Evolutionary conservation across 2,797 vertebrate genomes (phyloP), one percentile per base, ranked within the genome.

Genomic region (Sebastes oblongus): DNA sequence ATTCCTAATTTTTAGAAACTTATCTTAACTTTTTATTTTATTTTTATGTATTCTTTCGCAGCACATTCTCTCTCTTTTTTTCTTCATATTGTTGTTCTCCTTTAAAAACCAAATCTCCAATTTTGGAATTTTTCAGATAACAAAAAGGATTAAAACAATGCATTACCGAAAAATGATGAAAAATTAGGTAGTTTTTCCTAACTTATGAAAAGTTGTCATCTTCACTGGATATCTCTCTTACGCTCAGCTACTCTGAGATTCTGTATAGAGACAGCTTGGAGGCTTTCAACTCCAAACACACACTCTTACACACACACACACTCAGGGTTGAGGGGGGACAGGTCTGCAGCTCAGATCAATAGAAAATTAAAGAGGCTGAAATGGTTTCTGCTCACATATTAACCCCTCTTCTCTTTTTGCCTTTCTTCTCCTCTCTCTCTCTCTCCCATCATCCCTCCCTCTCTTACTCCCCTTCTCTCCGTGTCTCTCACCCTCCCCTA

Each of bases 341-440:
- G 71, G 88, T 77, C 89, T 91, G 84, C 86, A 86, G 78, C 87
- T 85, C 85, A 66, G 88, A 96, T 96, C 95, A 94, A 96, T 95
- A 95, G 72, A 95, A 95, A 94, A 96, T 95, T 95, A 96, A 96
- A 94, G 92, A 83, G 88, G 77, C 89, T 78, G 92, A 91, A 94
- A 95, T 95, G 91, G 93, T 92, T 93, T 94, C 91, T 93, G 91
- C 91, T 94, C 92, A 92, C 92, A 92, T 83, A 86, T 93, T 90
- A 93, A 91, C 92, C 89, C 85, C 64, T 79, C 76, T 78, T 86
- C 84, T 92, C 85, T 91, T 88, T 82, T 62, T n/a, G 5, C 85
- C 72, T 78, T 74, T 85, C 75, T 86, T 83, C 54, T 52, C 65
- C 54, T 52, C 67, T 39, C 36, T 36, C 79, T 46, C 69, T 72